A percentile compares a stretch with the other conserved stretches of the same genome.
These are phyloP conservation scores for Callyntrura sp. DNA, from an alignment of 2,888 invertebrate genomes.

Conservation along the genomic window DNA sequence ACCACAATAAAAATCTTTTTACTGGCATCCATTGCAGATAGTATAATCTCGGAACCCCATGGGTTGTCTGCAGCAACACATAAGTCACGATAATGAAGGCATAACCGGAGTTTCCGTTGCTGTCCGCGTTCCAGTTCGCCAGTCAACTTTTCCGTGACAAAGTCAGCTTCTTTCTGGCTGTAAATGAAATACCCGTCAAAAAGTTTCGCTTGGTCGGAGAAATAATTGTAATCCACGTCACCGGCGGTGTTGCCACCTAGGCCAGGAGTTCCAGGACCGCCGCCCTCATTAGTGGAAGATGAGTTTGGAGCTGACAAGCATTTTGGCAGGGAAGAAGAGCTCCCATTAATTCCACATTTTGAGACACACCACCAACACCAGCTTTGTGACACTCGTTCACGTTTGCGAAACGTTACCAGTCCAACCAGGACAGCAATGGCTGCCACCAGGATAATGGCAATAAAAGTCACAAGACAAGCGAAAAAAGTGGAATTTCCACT, in stretches of 20 bases:
- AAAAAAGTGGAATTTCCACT: conserved; percentile 73
- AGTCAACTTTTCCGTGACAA: conserved; percentile 93
- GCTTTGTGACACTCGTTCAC: conserved; percentile 45
- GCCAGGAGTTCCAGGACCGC: conserved; percentile 7
- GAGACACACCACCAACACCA: conserved; percentile 40
- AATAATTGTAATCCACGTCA: conserved; percentile 60
- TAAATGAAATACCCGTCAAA: conserved; percentile 97
- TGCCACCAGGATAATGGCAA: conserved; percentile 67
- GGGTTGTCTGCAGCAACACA: conserved; percentile 92
- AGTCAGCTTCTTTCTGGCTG: conserved; percentile 94
- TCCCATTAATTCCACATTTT: conserved; percentile 70
- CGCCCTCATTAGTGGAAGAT: conserved; percentile 61
- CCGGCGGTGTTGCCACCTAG: conserved; percentile 8
- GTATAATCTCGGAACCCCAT: conserved; percentile 94
- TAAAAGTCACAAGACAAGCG: conserved; percentile 59
- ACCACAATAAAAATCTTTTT: conserved; percentile 94
- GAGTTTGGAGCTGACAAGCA: conserved; percentile 58
- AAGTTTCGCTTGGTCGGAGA: conserved; percentile 82
- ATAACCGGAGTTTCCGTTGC: conserved; percentile 90
- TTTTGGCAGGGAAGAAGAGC: conserved; percentile 85
- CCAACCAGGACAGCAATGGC: conserved; percentile 45
- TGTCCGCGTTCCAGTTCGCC: conserved; percentile 89
- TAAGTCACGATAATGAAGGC: conserved; percentile 94
- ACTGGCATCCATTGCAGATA: conserved; percentile 94
- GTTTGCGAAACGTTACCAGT: conserved; percentile 43